Evolutionary conservation across 92 coral and sea anemone species (phyloP).

Genomic region (Zoanthus gigantus): DNA sequence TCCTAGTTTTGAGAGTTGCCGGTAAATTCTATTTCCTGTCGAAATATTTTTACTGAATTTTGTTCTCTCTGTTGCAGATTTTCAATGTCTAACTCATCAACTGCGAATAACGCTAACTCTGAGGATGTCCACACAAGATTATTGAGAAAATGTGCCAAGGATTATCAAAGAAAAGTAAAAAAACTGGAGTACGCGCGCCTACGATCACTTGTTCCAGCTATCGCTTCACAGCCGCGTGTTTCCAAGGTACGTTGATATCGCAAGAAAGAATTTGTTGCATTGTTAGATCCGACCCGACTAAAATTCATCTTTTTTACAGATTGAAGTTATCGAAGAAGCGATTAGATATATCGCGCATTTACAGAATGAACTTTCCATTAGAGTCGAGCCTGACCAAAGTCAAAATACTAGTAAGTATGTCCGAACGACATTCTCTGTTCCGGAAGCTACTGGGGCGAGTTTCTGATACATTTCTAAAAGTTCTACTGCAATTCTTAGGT

Average conservation of each 20-base stretch:
- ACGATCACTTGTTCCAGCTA: constrained; percentile 95
- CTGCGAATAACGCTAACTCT: constrained; percentile 35
- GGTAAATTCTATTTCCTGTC: constrained; percentile 49
- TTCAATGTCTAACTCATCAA: constrained; percentile 69
- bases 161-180: constrained; percentile 78
- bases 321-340: constrained; percentile 98
- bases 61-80: constrained; percentile 62
- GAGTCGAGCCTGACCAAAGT: constrained; percentile 52
- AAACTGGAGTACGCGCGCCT: constrained; percentile 86
- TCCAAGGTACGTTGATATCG: constrained; percentile 76
- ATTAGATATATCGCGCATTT: constrained; percentile 96
- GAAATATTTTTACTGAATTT: constrained; percentile 49
- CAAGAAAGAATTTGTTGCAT: neutral
- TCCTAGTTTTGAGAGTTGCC: constrained; percentile 39
- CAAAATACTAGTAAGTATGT: constrained; percentile 65
- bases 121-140: constrained; percentile 66
- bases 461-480: constrained; percentile 61
- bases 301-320: constrained; percentile 59
- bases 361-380: constrained; percentile 85
- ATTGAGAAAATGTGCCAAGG: constrained; percentile 65
- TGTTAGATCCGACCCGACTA: neutral
- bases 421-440: constrained; percentile 52
- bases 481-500: constrained; percentile 56
- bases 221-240: constrained; percentile 81
- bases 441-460: constrained; percentile 84